Evolutionary conservation across 1,140 invertebrate species (phyloP), one percentile per base, ranked within the genome.

Genomic region (Maniola jurtina): DNA sequence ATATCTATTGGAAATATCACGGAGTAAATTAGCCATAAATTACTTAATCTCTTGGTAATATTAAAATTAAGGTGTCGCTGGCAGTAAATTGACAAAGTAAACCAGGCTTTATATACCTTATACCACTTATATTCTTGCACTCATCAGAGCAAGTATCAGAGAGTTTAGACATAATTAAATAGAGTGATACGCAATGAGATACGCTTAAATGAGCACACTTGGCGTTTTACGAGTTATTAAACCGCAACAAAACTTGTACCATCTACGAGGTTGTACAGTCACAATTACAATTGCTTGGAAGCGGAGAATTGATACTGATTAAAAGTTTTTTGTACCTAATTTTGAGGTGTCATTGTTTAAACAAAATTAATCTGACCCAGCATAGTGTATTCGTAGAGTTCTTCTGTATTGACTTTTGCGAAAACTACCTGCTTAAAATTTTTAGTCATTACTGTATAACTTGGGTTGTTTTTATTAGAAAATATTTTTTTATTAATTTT

Each of bases 201-300:
- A 47, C 33, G 45, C 5, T 61, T 50, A 14, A 61, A 61, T 48
- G 59, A 14, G 25, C 33, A 61, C 45, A 48, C 10, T 61, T 47
- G 16, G 42, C 59, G 33, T 61, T 61, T 61, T 48, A 61, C 40
- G 59, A 47, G 25, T 47, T 40, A 50, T 61, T 48, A 48, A 61
- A 35, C 42, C 59, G 45, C 56, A 58, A 55, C 54, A 35, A 55
- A 55, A 55, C 34, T 55, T 35, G 54, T 34, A 35, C 15, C 8
- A 14, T 54, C 6, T 34, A 40, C 38, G 2, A 45, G 42, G 13
- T 11, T 11, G 55, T 38, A 57, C 13, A 57, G 34, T 57, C 36
- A 36, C 55, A n/a, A 57, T 36, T 10, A 57, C 13, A 57, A 36
- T 55, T 52, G 33, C 33, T 55, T 38, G 38, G 38, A 38, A 6